Evolutionary conservation across 2,888 invertebrate species (phyloP).

Genomic region (Orthosia gothica): DNA sequence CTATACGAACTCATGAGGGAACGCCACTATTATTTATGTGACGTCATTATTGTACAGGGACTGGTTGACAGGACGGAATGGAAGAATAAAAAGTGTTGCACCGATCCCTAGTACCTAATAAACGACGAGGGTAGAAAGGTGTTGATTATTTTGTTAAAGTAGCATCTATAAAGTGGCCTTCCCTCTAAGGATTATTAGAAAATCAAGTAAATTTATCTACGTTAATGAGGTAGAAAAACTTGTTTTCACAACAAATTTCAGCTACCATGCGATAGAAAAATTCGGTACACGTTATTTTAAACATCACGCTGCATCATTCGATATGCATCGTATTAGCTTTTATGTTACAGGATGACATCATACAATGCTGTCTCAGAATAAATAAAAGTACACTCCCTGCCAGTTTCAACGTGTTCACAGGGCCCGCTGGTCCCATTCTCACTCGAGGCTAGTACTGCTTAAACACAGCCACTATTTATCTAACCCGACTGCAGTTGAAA

Average conservation of each 20-base stretch:
- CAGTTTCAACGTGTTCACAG: constrained; percentile 1
- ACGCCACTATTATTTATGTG: not conserved
- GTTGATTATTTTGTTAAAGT: not conserved
- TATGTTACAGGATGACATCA: constrained; percentile 10
- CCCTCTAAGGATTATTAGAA: not conserved
- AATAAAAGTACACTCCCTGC: constrained; percentile 42
- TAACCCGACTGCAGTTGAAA: constrained; percentile 36
- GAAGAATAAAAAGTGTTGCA: not conserved
- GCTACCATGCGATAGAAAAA: not conserved
- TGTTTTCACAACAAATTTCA: not conserved
- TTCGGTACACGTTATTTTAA: not conserved
- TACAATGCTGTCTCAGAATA: constrained; percentile 6
- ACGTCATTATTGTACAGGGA: not conserved
- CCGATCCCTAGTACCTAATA: not conserved
- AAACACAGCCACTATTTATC: constrained; percentile 41
- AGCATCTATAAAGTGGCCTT: not conserved
- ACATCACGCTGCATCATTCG: not conserved
- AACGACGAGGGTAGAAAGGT: not conserved
- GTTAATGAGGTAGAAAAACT: constrained; percentile 6
- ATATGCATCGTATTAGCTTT: not conserved
- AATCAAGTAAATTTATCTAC: constrained; percentile 12
- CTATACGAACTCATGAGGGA: constrained; percentile 3
- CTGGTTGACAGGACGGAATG: not conserved
- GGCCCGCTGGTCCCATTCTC: constrained; percentile 10
- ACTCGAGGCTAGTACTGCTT: constrained; percentile 5